phyloP scores from a whole-genome alignment of 2,113 vertebrate species.

The Shinisaurus crocodilurus region DNA sequence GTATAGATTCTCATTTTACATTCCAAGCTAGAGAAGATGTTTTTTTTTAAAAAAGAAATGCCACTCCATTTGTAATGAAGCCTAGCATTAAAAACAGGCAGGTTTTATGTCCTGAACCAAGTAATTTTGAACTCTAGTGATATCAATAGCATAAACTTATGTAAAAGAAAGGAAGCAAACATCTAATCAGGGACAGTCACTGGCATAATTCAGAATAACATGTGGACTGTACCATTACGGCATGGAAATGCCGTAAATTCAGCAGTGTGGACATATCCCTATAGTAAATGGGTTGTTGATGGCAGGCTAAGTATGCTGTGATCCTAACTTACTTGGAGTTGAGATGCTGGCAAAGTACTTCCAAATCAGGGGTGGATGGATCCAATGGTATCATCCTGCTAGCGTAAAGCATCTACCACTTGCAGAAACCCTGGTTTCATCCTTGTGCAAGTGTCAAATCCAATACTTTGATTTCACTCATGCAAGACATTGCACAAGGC shows the following conservation, averaged over 20 bases:
- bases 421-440: too few species aligned
- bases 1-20: background rate
- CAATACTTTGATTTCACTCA: too few species aligned
- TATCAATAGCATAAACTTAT: background rate
- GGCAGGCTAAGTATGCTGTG: background rate
- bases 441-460: too few species aligned
- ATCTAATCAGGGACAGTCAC: background rate
- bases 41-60: background rate
- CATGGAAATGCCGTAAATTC: too few species aligned
- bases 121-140: background rate
- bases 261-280: background rate
- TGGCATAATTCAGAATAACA: background rate
- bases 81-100: background rate
- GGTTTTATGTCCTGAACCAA: background rate
- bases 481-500: too few species aligned
- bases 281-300: background rate
- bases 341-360: background rate
- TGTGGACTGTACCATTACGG: background rate
- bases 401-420: too few species aligned
- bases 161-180: background rate
- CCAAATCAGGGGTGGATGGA: too few species aligned
- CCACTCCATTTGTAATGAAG: background rate
- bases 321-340: background rate
- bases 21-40: background rate
- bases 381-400: too few species aligned